Evolutionary conservation across 2,113 vertebrate genomes (phyloP).

Genomic region (Neotoma lepida): DNA sequence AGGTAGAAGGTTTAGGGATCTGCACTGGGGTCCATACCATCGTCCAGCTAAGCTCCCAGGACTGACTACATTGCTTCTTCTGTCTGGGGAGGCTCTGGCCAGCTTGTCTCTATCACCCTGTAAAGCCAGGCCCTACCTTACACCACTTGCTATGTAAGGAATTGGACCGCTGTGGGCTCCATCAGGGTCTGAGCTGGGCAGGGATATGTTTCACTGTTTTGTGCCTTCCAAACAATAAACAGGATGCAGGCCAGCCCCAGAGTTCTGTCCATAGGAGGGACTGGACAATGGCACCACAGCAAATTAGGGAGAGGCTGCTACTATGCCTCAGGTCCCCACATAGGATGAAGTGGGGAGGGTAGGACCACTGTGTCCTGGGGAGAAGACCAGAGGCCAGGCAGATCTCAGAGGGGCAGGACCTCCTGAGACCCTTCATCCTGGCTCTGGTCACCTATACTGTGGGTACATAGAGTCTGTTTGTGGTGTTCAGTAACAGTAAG

Average conservation of each 20-base stretch:
- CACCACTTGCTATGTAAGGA: background rate
- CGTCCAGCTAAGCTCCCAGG: background rate
- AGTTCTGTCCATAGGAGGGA: background rate
- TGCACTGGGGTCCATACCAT: too few species aligned
- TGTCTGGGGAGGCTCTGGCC: background rate
- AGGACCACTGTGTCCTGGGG: background rate
- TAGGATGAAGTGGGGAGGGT: background rate
- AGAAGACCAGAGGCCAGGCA: background rate
- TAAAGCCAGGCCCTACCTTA: too few species aligned
- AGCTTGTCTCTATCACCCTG: background rate
- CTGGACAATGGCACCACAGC: background rate
- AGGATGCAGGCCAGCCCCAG: background rate
- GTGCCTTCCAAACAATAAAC: too few species aligned
- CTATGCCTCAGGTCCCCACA: too few species aligned
- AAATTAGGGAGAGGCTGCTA: too few species aligned
- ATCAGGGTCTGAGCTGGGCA: background rate
- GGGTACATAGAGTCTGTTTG: background rate
- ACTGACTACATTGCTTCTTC: background rate
- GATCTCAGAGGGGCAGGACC: background rate
- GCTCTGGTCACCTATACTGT: too few species aligned
- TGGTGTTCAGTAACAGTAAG: background rate
- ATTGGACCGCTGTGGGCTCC: too few species aligned
- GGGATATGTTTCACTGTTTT: too few species aligned
- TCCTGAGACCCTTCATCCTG: background rate
- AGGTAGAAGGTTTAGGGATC: background rate